phyloP scores from a whole-genome alignment of 2,888 invertebrate species.

The Watsonalla cultraria region DNA sequence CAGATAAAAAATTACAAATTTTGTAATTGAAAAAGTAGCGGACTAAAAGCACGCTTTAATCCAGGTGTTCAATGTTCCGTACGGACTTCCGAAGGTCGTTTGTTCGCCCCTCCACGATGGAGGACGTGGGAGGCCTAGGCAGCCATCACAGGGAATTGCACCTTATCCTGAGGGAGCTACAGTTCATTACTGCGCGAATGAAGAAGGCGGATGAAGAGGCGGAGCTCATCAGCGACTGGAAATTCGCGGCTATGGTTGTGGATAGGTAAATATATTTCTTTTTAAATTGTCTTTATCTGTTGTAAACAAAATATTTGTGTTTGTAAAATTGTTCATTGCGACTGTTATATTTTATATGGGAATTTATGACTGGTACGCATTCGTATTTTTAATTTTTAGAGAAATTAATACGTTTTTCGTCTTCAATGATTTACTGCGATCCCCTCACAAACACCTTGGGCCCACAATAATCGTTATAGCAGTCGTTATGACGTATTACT shows the following conservation, averaged over 20 bases:
- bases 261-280: conserved; percentile 81
- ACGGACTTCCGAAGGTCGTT: conserved; percentile 80
- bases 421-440: no score
- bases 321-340: no score
- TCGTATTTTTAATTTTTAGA: no score
- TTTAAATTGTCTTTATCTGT: no score
- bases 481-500: no score
- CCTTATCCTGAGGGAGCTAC: conserved; percentile 93
- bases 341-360: no score
- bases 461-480: no score
- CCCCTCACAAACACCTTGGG: no score
- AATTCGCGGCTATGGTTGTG: conserved; percentile 98
- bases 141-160: conserved; percentile 92
- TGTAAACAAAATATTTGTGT: no score
- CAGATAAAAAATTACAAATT: background rate
- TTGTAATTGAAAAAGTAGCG: background rate
- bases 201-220: conserved; percentile 96
- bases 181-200: conserved; percentile 96
- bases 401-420: no score
- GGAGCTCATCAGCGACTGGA: conserved; percentile 97
- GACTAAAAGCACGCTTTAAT: conserved; percentile 5
- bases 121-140: conserved; percentile 81
- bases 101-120: conserved; percentile 88
- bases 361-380: no score
- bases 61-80: conserved; percentile 73